These are phyloP conservation scores for Ophonus ardosiacus DNA, from an alignment of 2,888 invertebrate species.

Conservation along the genomic window DNA sequence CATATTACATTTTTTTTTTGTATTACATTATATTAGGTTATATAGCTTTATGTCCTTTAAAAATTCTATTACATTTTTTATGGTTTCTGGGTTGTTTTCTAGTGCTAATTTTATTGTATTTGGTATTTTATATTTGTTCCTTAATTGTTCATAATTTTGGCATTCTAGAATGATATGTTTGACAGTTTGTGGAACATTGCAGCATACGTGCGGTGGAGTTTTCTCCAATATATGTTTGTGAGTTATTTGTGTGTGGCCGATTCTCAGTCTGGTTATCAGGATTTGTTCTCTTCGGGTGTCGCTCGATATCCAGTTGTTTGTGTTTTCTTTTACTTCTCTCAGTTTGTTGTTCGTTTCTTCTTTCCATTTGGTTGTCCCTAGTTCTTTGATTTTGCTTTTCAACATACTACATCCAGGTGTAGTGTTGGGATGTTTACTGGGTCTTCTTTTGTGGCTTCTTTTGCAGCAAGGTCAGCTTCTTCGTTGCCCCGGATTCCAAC, in stretches of 20 bases:
- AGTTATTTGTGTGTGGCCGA: too few relatives aligned
- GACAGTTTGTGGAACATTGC: too few relatives aligned
- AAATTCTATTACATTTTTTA: not conserved
- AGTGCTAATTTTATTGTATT: not conserved
- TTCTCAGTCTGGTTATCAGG: too few relatives aligned
- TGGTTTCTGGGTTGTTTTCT: not conserved
- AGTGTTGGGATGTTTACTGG: not conserved
- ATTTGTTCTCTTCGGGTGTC: too few relatives aligned
- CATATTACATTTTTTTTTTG: too few relatives aligned
- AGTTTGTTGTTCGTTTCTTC: too few relatives aligned
- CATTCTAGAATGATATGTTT: too few relatives aligned
- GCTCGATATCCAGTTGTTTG: too few relatives aligned
- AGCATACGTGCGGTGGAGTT: too few relatives aligned
- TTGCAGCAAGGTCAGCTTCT: not conserved
- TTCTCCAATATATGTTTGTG: too few relatives aligned
- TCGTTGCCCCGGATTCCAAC: constrained; percentile 1
- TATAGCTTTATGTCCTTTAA: not conserved
- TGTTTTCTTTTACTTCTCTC: too few relatives aligned
- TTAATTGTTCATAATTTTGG: not conserved
- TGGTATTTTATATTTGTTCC: not conserved
- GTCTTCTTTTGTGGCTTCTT: not conserved
- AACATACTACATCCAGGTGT: not conserved
- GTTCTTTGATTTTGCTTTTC: not conserved
- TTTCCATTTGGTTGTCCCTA: not conserved
- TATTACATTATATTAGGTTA: not conserved